phyloP scores from a whole-genome alignment of 2,888 invertebrate genomes.

The Allacma fusca region DNA sequence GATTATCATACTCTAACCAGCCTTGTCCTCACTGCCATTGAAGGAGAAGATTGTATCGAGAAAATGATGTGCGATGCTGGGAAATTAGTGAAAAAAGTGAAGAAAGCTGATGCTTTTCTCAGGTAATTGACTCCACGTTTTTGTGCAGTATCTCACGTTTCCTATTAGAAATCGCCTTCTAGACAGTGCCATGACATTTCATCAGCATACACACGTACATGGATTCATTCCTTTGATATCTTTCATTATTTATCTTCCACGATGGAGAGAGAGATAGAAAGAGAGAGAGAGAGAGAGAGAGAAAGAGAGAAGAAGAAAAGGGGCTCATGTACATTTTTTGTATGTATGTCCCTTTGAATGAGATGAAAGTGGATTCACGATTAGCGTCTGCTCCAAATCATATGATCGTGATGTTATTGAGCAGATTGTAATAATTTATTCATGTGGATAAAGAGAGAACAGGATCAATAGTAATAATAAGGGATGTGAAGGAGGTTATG shows the following conservation, averaged over 20 bases:
- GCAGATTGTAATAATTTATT: background rate
- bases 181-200: no score
- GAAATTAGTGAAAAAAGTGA: slow-evolving; percentile 61
- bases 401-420: background rate
- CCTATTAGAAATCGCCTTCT: no score
- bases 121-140: slow-evolving; percentile 50
- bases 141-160: background rate
- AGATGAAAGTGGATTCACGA: background rate
- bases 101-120: slow-evolving; percentile 61
- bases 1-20: slow-evolving; percentile 61
- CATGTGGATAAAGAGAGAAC: background rate
- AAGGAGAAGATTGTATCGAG: slow-evolving; percentile 61
- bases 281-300: no score
- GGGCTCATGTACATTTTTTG: background rate
- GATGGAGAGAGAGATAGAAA: no score
- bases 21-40: slow-evolving; percentile 61
- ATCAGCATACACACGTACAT: background rate
- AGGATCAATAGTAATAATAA: background rate
- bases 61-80: slow-evolving; percentile 61
- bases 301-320: no score
- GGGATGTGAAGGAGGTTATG: background rate
- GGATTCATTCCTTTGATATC: background rate
- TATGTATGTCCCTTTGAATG: background rate
- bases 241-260: background rate
- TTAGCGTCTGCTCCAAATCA: background rate